A percentile compares a stretch with the other conserved stretches of the same genome.
Conservation (phyloP, 2,888 invertebrate species). For the Ctena decussata region DNA sequence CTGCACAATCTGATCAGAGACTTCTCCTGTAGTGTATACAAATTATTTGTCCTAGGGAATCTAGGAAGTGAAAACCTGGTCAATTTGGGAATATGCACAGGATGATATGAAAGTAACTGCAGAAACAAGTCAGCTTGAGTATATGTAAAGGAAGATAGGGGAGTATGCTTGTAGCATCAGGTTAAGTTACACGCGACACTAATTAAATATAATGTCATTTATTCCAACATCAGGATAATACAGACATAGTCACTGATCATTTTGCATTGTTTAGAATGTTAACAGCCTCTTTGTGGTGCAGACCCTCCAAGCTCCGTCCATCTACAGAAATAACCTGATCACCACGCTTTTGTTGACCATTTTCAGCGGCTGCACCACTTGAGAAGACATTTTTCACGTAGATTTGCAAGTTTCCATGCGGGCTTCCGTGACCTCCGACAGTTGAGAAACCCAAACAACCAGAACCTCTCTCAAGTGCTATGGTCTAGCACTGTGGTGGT, state of each 20-base stretch:
- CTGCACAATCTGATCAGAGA: too few relatives aligned
- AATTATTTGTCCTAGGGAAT: too few relatives aligned
- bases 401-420: conserved; percentile 89
- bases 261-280: conserved; percentile 92
- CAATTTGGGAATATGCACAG: too few relatives aligned
- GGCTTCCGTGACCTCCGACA: conserved; percentile 88
- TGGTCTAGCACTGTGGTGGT: conserved; percentile 82
- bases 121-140: too few relatives aligned
- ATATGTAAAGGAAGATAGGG: too few relatives aligned
- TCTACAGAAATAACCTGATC: conserved; percentile 97
- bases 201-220: too few relatives aligned
- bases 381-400: conserved; percentile 88
- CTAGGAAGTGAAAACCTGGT: too few relatives aligned
- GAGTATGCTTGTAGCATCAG: too few relatives aligned
- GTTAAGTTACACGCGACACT: too few relatives aligned
- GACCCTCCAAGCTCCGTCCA: conserved; percentile 90
- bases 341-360: conserved; percentile 96
- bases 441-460: conserved; percentile 89
- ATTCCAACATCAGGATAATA: conserved; percentile 84
- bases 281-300: conserved; percentile 93
- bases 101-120: too few relatives aligned
- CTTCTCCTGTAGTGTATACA: too few relatives aligned
- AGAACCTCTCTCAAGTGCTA: conserved; percentile 88
- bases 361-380: conserved; percentile 93
- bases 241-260: conserved; percentile 88